A percentile compares a stretch with the other conserved stretches of the same genome.
phyloP scores from a whole-genome alignment of 2,113 vertebrate genomes.

The Neotoma lepida region DNA sequence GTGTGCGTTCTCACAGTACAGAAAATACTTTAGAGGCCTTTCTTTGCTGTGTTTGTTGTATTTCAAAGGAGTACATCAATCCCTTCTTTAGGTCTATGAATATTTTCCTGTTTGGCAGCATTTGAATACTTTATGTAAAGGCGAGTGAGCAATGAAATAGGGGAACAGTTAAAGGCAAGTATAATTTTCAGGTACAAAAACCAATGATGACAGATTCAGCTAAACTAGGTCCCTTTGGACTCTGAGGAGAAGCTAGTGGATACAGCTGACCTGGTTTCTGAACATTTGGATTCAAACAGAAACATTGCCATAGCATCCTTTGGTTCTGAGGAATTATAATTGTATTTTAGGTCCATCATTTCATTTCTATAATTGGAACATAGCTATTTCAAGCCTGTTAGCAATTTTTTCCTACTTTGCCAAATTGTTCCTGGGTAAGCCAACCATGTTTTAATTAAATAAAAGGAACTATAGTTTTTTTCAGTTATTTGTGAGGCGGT shows the following conservation, averaged over 20 bases:
- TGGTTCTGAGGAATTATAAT: slow-evolving; percentile 33
- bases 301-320: background rate
- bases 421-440: background rate
- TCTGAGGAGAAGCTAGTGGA: background rate
- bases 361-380: slow-evolving; percentile 23
- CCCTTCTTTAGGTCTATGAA: background rate
- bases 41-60: background rate
- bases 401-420: background rate
- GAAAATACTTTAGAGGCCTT: background rate
- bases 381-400: background rate
- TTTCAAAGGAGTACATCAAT: background rate
- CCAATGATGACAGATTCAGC: background rate
- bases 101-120: background rate
- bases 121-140: slow-evolving; percentile 13
- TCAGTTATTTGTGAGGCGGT: background rate
- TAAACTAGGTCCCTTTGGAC: slow-evolving; percentile 27
- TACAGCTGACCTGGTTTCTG: slow-evolving; percentile 64
- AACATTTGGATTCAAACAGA: slow-evolving; percentile 51
- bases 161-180: background rate
- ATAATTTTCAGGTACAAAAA: slow-evolving; percentile 39
- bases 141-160: background rate
- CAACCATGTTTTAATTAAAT: slow-evolving; percentile 24
- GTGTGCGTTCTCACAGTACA: background rate
- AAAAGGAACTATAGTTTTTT: background rate
- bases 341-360: slow-evolving; percentile 12